Evolutionary conservation across 2,113 vertebrate genomes (phyloP), one percentile per base, ranked within the genome.

Genomic region (Calidris pygmaea): DNA sequence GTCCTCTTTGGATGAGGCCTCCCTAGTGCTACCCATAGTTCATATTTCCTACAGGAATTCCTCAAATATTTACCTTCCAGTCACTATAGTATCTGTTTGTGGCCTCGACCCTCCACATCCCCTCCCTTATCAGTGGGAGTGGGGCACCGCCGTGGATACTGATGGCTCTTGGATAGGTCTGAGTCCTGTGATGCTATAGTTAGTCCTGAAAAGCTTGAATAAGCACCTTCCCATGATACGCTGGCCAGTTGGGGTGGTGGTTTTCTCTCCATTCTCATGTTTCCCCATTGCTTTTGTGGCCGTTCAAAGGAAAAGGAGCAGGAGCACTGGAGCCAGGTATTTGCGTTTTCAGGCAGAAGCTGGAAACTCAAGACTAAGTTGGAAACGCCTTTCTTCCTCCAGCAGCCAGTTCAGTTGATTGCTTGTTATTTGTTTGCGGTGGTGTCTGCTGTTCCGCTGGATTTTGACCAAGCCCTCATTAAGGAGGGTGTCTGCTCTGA

Each of bases 71-170:
- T 73, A n/a, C 58, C 39, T 73, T 79, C 62, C 43, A 60, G 72
- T n/a, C 35, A 4, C 66, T 87, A 9, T 1, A 9, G 21, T 34
- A 8, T 39, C 50, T 34, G 2, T 62, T 37, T 53, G 56, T 82
- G 82, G 50, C 82, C 22, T 6, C 59, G 45, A 47, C 41, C 70
- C 34, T 34, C 18, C 37, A 23, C 34, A 47, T 17, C 19, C 37
- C 21, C 41, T 48, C 14, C 7, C 41, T 85, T 35, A 9, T 50
- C 35, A 5, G 47, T 39, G 62, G 56, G 22, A 58, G 23, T 32
- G 45, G 66, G 56, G 50, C n/a, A 63, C 32, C 1, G 0, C 8
- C 0, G 0, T 34, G 56, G 12, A 11, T 68, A 2, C 43, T 15
- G 72, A 6, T 41, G 58, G 26, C 53, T 56, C 39, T 60, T 59